Percentiles rank a stretch among this genome's conserved stretches.
Conservation (phyloP, 2,113 vertebrate genomes). For the Morone chrysops region DNA sequence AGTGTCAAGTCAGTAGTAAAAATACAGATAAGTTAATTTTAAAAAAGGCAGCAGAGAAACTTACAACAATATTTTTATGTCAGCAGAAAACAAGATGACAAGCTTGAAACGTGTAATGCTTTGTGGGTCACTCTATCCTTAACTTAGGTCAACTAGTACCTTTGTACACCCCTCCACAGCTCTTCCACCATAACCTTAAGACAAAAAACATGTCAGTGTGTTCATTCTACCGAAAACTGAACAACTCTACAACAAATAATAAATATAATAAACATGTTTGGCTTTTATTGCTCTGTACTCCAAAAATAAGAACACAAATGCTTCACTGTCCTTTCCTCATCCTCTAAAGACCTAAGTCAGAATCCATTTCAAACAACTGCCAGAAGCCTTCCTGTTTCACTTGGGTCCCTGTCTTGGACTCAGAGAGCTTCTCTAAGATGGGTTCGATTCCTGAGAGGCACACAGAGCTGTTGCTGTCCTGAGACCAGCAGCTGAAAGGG, state of each 20-base stretch:
- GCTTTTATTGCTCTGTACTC: not conserved
- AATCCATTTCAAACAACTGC: slow-evolving; percentile 80
- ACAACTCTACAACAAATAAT: slow-evolving; percentile 16
- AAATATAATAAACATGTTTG: slow-evolving; percentile 11
- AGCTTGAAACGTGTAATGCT: slow-evolving; percentile 5
- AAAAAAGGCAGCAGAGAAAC: not conserved
- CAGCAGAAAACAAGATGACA: not conserved
- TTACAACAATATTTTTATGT: not conserved
- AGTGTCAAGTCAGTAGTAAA: not conserved
- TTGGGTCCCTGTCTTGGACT: slow-evolving; percentile 21
- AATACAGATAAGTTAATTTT: slow-evolving; percentile 1
- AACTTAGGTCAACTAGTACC: not conserved
- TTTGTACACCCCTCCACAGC: not conserved
- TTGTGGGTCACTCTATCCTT: not conserved
- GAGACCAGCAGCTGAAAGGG: slow-evolving; percentile 75
- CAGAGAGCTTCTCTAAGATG: slow-evolving; percentile 45
- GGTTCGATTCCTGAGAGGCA: slow-evolving; percentile 40
- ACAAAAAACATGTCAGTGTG: not conserved
- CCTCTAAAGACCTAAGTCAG: slow-evolving; percentile 52
- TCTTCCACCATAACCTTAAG: not conserved
- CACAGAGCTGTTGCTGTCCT: slow-evolving; percentile 71
- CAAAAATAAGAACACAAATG: not conserved
- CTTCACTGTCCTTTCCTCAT: not conserved
- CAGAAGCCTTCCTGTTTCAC: slow-evolving; percentile 61
- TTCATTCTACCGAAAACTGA: not conserved